Base-by-base conservation (phyloP, 1,140 invertebrate genomes). In the Aethina tumida region DNA sequence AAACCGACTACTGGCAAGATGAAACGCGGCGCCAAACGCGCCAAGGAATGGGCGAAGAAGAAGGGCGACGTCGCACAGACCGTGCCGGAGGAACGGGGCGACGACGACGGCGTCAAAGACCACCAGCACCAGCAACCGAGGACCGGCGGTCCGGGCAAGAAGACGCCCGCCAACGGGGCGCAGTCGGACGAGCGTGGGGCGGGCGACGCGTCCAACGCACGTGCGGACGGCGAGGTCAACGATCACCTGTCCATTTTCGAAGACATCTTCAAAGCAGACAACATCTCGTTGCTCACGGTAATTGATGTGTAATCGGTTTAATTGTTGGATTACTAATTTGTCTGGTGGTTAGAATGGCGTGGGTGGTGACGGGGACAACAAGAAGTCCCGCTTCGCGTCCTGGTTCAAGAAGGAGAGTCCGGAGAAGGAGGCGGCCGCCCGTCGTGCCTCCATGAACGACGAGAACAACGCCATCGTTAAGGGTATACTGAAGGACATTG, bases 231-330 rank as follows among this genome's bases (percentile, higher is more conserved):
- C 56, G 22, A 62, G 60, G 22, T 62, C 59, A 14, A 64, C 60
- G 32, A 67, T 55, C 0, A 54, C 32, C 45, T 56, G n/a, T 80
- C 80, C 55, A 79, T 79, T 60, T 71, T 85, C 38, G 79, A 84
- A 45, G 77, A 80, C 17, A 76, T 84, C 49, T 67, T 84, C 10
- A 77, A 81, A 44, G 67, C 73, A 43, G 77, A 81, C 39, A 67
- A 62, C 39, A 68, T 77, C 44, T 65, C 75, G 14, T 53, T 79
- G 5, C 53, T 77, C 14, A 68, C 74, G 13, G 74, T 77, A 63
- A 64, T 47, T 50, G 13, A 29, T 45, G 33, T 6, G 10, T 5
- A 9, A 26, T 20, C 9, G 14, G 5, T 21, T n/a, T 2, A 29
- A 29, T 29, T 1, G 10, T 12, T 14, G 7, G 7, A 9, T 29